Conservation (phyloP, 1,140 invertebrate species). For the Agraylea sexmaculata region DNA sequence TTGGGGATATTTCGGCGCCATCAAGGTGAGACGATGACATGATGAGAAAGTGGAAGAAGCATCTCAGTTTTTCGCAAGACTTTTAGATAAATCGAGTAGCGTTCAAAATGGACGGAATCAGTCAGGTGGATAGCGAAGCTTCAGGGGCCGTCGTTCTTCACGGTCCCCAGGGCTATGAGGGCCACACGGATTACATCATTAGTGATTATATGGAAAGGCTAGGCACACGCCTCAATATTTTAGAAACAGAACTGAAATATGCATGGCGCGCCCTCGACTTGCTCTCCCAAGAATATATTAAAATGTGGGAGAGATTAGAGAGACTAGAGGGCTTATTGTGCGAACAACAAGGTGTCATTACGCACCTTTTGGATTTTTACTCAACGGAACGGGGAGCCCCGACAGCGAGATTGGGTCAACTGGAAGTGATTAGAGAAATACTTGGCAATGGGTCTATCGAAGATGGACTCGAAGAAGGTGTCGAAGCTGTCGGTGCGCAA, state of each 20-base stretch:
- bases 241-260: conserved; percentile 82
- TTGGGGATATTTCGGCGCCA: too few species aligned
- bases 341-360: conserved; percentile 85
- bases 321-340: conserved; percentile 79
- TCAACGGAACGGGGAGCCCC: conserved; percentile 34
- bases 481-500: conserved; percentile 33
- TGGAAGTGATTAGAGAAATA: conserved; percentile 47
- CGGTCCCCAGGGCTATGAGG: conserved; percentile 31
- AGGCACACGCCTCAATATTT: conserved; percentile 67
- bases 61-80: too few species aligned
- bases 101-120: too few species aligned
- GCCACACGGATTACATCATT: conserved; percentile 50
- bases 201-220: conserved; percentile 83
- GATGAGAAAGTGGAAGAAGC: too few species aligned
- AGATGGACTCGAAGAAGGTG: conserved; percentile 48
- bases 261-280: conserved; percentile 85
- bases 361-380: conserved; percentile 75
- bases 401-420: conserved; percentile 30
- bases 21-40: too few species aligned
- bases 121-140: conserved; percentile 8
- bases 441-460: conserved; percentile 47
- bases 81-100: too few species aligned
- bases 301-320: conserved; percentile 87
- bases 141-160: conserved; percentile 10
- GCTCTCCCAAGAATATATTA: conserved; percentile 82